Base-by-base conservation (phyloP, 2,113 vertebrate genomes). In the Toxostoma redivivum region DNA sequence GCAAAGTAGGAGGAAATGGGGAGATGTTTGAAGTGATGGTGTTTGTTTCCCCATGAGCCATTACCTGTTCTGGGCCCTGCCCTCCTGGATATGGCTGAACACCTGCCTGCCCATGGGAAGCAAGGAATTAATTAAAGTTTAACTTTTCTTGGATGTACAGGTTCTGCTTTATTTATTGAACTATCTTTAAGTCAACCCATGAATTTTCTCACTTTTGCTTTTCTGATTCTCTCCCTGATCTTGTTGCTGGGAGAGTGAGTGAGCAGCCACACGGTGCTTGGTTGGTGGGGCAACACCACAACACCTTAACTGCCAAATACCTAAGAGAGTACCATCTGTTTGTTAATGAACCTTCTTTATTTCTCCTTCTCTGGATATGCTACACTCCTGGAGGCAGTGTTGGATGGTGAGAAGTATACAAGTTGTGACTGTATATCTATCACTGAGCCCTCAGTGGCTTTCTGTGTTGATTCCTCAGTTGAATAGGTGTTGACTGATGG, bases 201-300 rank as follows among this genome's bases (percentile, higher is more conserved):
- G 9, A 30, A 7, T 58, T 58, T 66, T 66, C 5, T 11, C 12
- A 58, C 33, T 44, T 57, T 28, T 50, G 16, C 19, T 81, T 38
- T 44, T 65, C 44, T 58, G 37, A 38, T 51, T 81, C 44, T 58
- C 19, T 71, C 35, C 30, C 21, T 57, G 45, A 25, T 24, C 28
- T 7, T 45, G 44, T 22, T 66, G 37, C 33, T 33, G 3, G 10
- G 33, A 51, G 23, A 66, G 28, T 24, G 33, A 81, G 10, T 10
- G 12, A 51, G 60, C 2, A 35, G 23, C 28, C 8, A 6, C 2
- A 0, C n/a, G 22, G 15, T 37, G 5, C 33, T 58, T 65, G 8
- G 27, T 21, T 51, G 33, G 23, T 37, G 23, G 44, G 23, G 5
- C 58, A 30, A 66, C 81, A 66, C 23, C 23, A n/a, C 15, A 37